A percentile compares a stretch with the other conserved stretches of the same genome.
These are phyloP conservation scores for Nansenia antarctica DNA, from an alignment of 2,113 vertebrate species.

Conservation along the genomic window DNA sequence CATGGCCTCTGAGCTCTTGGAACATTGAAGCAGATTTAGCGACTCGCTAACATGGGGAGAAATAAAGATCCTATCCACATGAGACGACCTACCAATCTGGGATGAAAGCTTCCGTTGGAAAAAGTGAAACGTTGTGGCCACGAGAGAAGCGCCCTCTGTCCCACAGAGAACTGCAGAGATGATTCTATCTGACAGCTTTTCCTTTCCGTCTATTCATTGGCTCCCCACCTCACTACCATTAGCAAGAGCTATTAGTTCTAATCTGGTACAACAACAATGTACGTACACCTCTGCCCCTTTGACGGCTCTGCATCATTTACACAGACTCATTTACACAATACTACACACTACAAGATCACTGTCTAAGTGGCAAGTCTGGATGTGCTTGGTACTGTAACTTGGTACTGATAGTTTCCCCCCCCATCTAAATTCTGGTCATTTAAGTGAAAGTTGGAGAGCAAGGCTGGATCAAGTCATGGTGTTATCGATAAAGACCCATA, in stretches of 20 bases:
- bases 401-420: too few relatives aligned
- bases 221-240: neutral
- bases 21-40: constrained; percentile 31
- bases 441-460: too few relatives aligned
- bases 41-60: constrained; percentile 34
- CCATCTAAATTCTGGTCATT: too few relatives aligned
- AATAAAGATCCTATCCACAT: constrained; percentile 17
- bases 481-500: too few relatives aligned
- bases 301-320: too few relatives aligned
- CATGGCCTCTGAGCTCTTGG: constrained; percentile 1
- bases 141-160: neutral
- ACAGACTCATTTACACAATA: too few relatives aligned
- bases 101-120: neutral
- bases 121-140: neutral
- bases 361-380: too few relatives aligned
- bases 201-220: constrained; percentile 18
- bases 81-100: constrained; percentile 20
- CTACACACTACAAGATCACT: too few relatives aligned
- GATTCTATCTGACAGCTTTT: constrained; percentile 47
- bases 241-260: constrained; percentile 20
- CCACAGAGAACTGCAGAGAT: constrained; percentile 3
- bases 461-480: too few relatives aligned
- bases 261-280: constrained; percentile 28
- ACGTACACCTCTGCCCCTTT: too few relatives aligned
- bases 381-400: too few relatives aligned